phyloP scores from a whole-genome alignment of 2,113 vertebrate species.

The Ctenomys sociabilis region DNA sequence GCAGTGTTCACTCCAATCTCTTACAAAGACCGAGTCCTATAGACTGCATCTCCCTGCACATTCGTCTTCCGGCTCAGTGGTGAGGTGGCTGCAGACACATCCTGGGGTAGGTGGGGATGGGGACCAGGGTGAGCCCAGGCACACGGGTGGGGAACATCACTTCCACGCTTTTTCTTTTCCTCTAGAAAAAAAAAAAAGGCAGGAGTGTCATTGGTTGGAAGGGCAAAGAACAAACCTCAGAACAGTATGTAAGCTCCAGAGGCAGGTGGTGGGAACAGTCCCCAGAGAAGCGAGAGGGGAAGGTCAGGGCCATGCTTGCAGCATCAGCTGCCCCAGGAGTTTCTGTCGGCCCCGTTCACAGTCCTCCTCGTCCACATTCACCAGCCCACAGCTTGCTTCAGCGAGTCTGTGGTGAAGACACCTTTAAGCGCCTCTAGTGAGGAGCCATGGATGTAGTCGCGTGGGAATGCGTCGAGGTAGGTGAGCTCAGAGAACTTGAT shows the following conservation, averaged over 20 bases:
- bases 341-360: constrained; percentile 95
- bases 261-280: background rate
- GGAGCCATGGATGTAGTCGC: constrained; percentile 98
- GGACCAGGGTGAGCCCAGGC: constrained; percentile 72
- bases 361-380: constrained; percentile 98
- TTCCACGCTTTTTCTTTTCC: constrained; percentile 68
- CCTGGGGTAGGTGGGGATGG: constrained; percentile 41
- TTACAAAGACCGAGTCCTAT: constrained; percentile 37
- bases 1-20: constrained; percentile 58
- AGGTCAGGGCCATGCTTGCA: constrained; percentile 86
- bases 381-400: constrained; percentile 98
- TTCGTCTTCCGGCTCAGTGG: constrained; percentile 71
- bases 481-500: constrained; percentile 99
- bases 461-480: constrained; percentile 98
- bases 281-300: background rate
- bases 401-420: constrained; percentile 98
- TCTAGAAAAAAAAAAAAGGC: constrained; percentile 61
- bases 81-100: constrained; percentile 70
- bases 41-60: constrained; percentile 58
- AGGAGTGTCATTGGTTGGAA: constrained; percentile 56
- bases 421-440: constrained; percentile 97
- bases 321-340: constrained; percentile 95
- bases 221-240: constrained; percentile 65
- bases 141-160: constrained; percentile 73
- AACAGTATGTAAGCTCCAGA: constrained; percentile 61